Evolutionary conservation across 2,888 invertebrate species (phyloP).

Genomic region (Aromia moschata): DNA sequence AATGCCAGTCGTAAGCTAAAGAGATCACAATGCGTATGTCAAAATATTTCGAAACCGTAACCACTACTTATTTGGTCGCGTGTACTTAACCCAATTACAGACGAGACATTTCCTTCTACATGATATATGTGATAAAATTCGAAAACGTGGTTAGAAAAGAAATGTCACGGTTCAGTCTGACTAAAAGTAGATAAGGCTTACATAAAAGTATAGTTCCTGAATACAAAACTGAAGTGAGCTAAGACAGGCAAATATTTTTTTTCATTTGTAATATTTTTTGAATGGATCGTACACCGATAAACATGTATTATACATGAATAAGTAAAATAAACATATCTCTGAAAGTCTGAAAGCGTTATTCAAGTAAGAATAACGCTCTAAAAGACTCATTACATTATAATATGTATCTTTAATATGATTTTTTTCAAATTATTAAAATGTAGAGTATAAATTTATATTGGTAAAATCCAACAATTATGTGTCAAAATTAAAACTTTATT

Average conservation of each 20-base stretch:
- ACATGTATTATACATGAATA: too few relatives aligned
- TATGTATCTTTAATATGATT: too few relatives aligned
- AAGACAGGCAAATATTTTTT: neutral
- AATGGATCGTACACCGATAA: too few relatives aligned
- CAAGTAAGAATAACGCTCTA: too few relatives aligned
- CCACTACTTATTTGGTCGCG: slow-evolving; percentile 11
- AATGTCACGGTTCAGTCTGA: slow-evolving; percentile 1
- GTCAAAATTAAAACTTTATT: too few relatives aligned
- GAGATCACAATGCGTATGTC: slow-evolving; percentile 8
- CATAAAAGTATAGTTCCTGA: slow-evolving; percentile 13
- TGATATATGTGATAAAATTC: slow-evolving; percentile 5
- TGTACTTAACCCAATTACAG: slow-evolving; percentile 19
- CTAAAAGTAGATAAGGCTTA: slow-evolving; percentile 10
- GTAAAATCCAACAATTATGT: too few relatives aligned
- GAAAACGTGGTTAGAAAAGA: slow-evolving; percentile 15
- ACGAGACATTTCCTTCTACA: slow-evolving; percentile 16
- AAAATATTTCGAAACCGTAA: slow-evolving; percentile 7
- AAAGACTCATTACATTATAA: too few relatives aligned
- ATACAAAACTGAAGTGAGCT: neutral
- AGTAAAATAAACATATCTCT: too few relatives aligned
- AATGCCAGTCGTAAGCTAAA: slow-evolving; percentile 13
- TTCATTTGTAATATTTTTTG: neutral
- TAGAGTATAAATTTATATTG: too few relatives aligned
- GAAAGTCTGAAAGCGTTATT: too few relatives aligned
- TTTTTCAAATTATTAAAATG: too few relatives aligned